Conservation (phyloP, 2,797 vertebrate genomes). For the Lepilemur ruficaudatus region DNA sequence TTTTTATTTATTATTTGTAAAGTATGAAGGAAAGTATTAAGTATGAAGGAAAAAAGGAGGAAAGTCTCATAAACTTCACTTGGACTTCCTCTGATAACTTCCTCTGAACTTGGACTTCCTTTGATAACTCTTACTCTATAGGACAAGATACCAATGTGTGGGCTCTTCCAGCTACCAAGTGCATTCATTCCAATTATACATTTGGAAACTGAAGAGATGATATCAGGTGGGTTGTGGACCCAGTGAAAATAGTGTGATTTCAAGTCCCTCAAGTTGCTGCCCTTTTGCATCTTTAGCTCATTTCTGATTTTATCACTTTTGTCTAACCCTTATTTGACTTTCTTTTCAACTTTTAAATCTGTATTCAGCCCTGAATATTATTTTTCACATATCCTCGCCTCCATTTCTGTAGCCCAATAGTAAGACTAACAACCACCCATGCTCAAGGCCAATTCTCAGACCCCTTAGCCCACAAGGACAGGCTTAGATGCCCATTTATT, state of each 20-base stretch:
- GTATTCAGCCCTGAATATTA: background rate
- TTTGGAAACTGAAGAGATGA: background rate
- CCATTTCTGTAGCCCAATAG: background rate
- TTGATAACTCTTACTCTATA: background rate
- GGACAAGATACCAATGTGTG: background rate
- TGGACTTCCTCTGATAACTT: background rate
- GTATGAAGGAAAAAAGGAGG: background rate
- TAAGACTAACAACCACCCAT: background rate
- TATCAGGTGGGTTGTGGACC: background rate
- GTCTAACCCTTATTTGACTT: background rate
- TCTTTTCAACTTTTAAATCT: background rate
- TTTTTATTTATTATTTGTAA: background rate
- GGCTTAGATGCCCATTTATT: background rate
- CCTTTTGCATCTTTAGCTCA: background rate
- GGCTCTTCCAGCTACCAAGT: background rate
- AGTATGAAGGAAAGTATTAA: background rate
- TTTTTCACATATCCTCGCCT: background rate
- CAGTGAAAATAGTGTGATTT: background rate
- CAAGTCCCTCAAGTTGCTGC: too few relatives aligned
- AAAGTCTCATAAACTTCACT: background rate
- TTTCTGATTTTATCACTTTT: background rate
- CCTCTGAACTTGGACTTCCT: too few relatives aligned
- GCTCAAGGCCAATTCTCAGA: background rate
- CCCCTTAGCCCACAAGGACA: background rate
- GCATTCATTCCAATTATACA: background rate